These are phyloP conservation scores for Thera obeliscata DNA, from an alignment of 2,888 invertebrate genomes.

Conservation along the genomic window DNA sequence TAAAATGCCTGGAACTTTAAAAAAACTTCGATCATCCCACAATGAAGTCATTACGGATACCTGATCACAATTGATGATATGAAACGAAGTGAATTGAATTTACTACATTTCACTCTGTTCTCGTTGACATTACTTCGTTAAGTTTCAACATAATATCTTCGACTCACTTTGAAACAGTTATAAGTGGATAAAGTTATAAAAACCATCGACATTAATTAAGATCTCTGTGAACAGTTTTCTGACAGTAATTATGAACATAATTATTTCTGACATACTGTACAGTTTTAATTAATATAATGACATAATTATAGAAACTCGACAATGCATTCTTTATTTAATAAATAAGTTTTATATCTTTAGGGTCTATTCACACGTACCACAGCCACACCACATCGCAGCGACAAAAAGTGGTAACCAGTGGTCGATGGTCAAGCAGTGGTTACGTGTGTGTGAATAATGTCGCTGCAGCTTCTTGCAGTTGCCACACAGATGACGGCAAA, in stretches of 20 bases:
- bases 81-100: constrained; percentile 54
- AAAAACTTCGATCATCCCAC: constrained; percentile 47
- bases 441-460: too few species aligned
- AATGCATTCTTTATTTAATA: not conserved
- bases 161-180: constrained; percentile 10
- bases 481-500: too few species aligned
- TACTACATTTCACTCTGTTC: constrained; percentile 39
- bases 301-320: not conserved
- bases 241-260: constrained; percentile 18
- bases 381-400: too few species aligned
- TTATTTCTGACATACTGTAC: not conserved
- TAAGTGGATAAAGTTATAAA: constrained; percentile 3
- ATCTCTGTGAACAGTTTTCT: constrained; percentile 8
- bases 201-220: constrained; percentile 12
- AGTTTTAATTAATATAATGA: constrained; percentile 1
- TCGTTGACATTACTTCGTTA: constrained; percentile 24
- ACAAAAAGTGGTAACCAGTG: too few species aligned
- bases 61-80: constrained; percentile 60
- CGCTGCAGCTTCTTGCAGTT: too few species aligned
- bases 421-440: too few species aligned
- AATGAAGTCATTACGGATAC: constrained; percentile 68
- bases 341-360: not conserved
- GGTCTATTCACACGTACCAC: too few species aligned
- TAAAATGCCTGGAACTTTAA: constrained; percentile 37
- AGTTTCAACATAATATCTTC: constrained; percentile 7